phyloP scores from a whole-genome alignment of 1,140 invertebrate species.

The Papilio dardanus region DNA sequence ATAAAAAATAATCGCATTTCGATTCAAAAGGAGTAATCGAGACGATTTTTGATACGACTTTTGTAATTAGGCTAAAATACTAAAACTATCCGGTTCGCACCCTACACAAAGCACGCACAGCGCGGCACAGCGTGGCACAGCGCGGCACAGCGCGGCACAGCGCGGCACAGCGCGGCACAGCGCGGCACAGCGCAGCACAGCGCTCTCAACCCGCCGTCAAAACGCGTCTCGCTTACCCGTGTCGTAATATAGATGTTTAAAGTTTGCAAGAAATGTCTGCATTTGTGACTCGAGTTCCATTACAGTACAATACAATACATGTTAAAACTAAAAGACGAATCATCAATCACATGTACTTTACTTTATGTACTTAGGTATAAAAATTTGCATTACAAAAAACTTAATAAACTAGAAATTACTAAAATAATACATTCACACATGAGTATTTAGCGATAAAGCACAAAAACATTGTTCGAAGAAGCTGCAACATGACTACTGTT shows the following conservation, averaged over 20 bases:
- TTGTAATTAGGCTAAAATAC: constrained; percentile 29
- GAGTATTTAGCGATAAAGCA: constrained; percentile 81
- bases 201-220: constrained; percentile 43
- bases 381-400: constrained; percentile 72
- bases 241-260: constrained; percentile 48
- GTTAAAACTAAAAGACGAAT: constrained; percentile 59
- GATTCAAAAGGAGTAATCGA: constrained; percentile 49
- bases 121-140: background rate
- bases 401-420: constrained; percentile 68
- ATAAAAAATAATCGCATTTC: constrained; percentile 53
- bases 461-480: constrained; percentile 75
- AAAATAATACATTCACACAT: constrained; percentile 78
- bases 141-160: too few species aligned
- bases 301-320: constrained; percentile 37
- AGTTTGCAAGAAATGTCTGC: constrained; percentile 36
- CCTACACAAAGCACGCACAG: background rate
- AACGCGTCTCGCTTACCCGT: constrained; percentile 54
- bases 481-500: constrained; percentile 79
- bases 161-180: too few species aligned
- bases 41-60: constrained; percentile 47
- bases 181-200: too few species aligned
- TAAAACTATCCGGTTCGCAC: constrained; percentile 32
- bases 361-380: constrained; percentile 76
- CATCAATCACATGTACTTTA: constrained; percentile 79
- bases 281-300: constrained; percentile 33